Conservation (phyloP, 2,888 invertebrate genomes). For the Uropetala carovei region DNA sequence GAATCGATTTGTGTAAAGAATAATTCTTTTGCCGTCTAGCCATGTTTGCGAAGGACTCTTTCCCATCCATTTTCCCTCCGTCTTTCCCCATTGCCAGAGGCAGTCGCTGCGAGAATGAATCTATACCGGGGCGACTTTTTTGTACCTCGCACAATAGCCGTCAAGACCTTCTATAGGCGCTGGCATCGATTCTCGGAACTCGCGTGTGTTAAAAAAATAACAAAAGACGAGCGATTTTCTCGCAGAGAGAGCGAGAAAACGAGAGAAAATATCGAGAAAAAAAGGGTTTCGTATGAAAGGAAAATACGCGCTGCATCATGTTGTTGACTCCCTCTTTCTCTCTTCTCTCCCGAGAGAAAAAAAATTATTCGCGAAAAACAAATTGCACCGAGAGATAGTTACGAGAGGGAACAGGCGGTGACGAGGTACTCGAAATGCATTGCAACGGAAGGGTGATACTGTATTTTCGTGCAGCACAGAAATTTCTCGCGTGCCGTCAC, state of each 20-base stretch:
- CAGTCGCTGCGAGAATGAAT: constrained; percentile 2
- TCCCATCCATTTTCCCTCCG: neutral
- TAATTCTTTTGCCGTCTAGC: neutral
- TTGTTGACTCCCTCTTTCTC: too few species aligned
- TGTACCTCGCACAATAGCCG: constrained; percentile 11
- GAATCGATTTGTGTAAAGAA: neutral
- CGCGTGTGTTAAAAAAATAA: neutral
- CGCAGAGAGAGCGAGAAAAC: neutral
- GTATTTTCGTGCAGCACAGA: too few species aligned
- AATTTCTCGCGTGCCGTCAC: too few species aligned
- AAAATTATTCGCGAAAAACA: too few species aligned
- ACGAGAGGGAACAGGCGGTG: too few species aligned
- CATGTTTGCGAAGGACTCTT: neutral
- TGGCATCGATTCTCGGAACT: constrained; percentile 39
- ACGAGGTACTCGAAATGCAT: too few species aligned
- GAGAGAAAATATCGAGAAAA: too few species aligned
- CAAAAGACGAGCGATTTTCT: constrained; percentile 19
- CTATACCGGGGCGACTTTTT: neutral
- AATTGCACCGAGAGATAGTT: too few species aligned
- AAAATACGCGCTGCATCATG: too few species aligned
- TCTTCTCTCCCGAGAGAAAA: too few species aligned
- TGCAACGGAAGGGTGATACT: too few species aligned
- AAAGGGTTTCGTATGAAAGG: too few species aligned
- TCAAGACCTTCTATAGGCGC: constrained; percentile 21
- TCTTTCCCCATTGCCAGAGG: neutral